A percentile compares a stretch with the other conserved stretches of the same genome.
These are phyloP conservation scores for Chelonus insularis DNA, from an alignment of 1,140 invertebrate species.

Conservation along the genomic window DNA sequence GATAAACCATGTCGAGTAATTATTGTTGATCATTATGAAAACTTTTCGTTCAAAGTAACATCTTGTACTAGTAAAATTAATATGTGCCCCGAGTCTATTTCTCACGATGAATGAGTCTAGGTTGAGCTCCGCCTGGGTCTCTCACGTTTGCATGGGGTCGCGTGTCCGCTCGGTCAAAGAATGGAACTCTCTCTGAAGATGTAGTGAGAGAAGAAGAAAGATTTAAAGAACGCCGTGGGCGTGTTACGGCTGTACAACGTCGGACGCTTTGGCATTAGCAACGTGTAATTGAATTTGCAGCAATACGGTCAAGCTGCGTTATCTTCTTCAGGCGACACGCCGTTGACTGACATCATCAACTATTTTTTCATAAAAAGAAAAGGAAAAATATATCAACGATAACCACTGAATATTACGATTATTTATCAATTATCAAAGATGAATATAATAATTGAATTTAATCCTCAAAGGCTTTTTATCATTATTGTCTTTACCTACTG, in stretches of 20 bases:
- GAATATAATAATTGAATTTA: no score
- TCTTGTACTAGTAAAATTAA: background rate
- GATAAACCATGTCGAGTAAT: no score
- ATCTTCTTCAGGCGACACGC: conserved; percentile 5
- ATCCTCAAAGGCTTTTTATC: no score
- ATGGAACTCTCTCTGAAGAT: conserved; percentile 15
- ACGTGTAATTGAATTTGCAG: conserved; percentile 35
- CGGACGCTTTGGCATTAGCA: conserved; percentile 31
- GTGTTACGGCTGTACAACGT: conserved; percentile 28
- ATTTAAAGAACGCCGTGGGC: conserved; percentile 23
- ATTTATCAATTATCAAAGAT: no score
- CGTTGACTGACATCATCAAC: no score
- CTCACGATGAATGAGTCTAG: conserved; percentile 18
- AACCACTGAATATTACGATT: no score
- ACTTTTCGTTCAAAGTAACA: no score
- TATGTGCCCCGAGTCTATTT: background rate
- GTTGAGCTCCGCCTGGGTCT: conserved; percentile 12
- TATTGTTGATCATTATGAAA: no score
- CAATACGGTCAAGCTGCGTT: conserved; percentile 29
- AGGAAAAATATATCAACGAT: no score
- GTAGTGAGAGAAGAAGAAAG: background rate
- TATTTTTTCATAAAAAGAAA: no score
- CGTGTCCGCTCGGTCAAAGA: conserved; percentile 21
- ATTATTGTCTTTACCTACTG: background rate
- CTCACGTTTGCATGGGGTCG: conserved; percentile 26